Conservation (phyloP, 2,888 invertebrate species). For the Rhyacophila evoluta region DNA sequence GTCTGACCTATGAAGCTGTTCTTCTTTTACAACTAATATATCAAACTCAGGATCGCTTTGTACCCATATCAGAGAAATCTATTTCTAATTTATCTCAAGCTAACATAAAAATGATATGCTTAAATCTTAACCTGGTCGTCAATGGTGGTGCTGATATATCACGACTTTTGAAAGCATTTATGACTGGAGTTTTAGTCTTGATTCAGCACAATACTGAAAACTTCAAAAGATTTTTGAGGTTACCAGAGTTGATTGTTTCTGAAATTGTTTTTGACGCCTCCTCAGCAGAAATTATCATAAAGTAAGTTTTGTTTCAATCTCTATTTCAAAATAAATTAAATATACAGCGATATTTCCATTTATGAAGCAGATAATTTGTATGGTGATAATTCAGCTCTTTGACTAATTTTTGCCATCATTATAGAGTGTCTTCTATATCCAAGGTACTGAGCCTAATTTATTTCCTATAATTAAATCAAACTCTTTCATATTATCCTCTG, state of each 20-base stretch:
- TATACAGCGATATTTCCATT: too few species aligned
- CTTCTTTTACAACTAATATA: constrained; percentile 78
- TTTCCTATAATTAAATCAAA: too few species aligned
- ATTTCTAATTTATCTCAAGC: constrained; percentile 66
- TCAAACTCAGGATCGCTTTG: constrained; percentile 72
- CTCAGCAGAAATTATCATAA: constrained; percentile 70
- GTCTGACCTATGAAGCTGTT: constrained; percentile 71
- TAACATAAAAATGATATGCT: constrained; percentile 61
- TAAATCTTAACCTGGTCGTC: constrained; percentile 69
- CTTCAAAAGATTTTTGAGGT: constrained; percentile 64
- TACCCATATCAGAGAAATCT: constrained; percentile 67
- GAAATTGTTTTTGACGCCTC: constrained; percentile 71
- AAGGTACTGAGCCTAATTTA: too few species aligned
- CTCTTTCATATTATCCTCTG: too few species aligned
- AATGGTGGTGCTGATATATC: constrained; percentile 70
- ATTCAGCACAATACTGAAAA: constrained; percentile 68
- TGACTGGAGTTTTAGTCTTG: constrained; percentile 67
- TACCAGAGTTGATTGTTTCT: constrained; percentile 72
- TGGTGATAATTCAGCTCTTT: too few species aligned
- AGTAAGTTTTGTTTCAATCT: too few species aligned
- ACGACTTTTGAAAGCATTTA: constrained; percentile 70
- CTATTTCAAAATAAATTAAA: too few species aligned
- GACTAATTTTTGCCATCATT: too few species aligned
- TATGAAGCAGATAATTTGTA: too few species aligned
- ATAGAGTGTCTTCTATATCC: too few species aligned